A percentile compares a stretch with the other conserved stretches of the same genome.
phyloP scores from a whole-genome alignment of 2,888 invertebrate species.

The Rhopalosiphum nymphaeae region DNA sequence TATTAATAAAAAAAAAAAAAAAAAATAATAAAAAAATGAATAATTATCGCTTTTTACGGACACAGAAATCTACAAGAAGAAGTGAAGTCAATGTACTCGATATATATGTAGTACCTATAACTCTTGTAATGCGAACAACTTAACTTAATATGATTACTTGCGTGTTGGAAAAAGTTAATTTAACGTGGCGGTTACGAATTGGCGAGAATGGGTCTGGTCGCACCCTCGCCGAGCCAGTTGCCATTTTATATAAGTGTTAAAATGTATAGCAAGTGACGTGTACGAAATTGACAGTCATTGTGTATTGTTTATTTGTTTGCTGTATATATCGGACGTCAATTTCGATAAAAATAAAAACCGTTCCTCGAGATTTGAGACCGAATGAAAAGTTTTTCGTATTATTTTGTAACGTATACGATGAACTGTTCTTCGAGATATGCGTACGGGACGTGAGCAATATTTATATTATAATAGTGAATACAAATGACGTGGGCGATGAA shows the following conservation, averaged over 20 bases:
- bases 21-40: not conserved
- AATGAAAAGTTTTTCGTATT: conserved; percentile 2
- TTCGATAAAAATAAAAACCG: not conserved
- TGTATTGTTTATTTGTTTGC: not conserved
- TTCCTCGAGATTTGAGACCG: not conserved
- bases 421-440: not conserved
- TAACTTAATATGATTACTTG: conserved; percentile 39
- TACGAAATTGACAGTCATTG: not conserved
- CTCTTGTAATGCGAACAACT: not conserved
- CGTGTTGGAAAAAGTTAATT: conserved; percentile 38
- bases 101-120: not conserved
- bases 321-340: conserved; percentile 19
- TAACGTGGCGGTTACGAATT: conserved; percentile 27
- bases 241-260: not conserved
- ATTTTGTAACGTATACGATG: not conserved
- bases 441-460: not conserved
- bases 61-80: not conserved
- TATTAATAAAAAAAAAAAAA: not conserved
- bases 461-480: not conserved
- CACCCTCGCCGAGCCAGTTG: not conserved
- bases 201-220: too few relatives aligned
- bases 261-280: not conserved
- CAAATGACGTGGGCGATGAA: not conserved
- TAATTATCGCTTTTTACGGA: not conserved
- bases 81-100: not conserved